phyloP scores from a whole-genome alignment of 2,888 invertebrate species.

The Laspeyria flexula region DNA sequence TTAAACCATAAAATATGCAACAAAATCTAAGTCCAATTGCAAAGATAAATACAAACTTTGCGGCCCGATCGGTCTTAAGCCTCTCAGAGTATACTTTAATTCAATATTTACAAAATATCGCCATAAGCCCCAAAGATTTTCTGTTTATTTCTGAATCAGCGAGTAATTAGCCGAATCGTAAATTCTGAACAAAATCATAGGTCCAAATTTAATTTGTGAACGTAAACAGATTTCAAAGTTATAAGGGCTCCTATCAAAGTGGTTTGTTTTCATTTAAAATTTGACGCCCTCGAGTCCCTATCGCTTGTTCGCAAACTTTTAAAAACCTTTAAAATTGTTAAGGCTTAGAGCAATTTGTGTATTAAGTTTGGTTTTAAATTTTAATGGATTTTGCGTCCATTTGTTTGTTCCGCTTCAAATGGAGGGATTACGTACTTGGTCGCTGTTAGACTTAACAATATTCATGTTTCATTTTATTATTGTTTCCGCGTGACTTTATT shows the following conservation, averaged over 20 bases:
- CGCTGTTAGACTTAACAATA: conserved; percentile 8
- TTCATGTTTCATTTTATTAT: conserved; percentile 2
- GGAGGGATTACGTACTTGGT: conserved; percentile 17
- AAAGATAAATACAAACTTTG: background rate
- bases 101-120: background rate
- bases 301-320: conserved; percentile 21
- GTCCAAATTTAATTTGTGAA: conserved; percentile 15
- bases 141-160: conserved; percentile 15
- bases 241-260: conserved; percentile 7
- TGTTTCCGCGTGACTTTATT: background rate
- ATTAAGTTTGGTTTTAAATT: conserved; percentile 15
- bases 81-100: background rate
- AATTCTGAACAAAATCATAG: conserved; percentile 21
- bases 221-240: conserved; percentile 19
- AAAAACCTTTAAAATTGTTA: conserved; percentile 21
- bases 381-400: conserved; percentile 19
- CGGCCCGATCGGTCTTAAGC: no score
- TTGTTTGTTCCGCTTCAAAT: conserved; percentile 17
- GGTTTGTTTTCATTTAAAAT: conserved; percentile 20
- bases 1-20: no score
- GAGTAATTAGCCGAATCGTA: conserved; percentile 17
- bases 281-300: conserved; percentile 1
- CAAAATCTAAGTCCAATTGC: background rate
- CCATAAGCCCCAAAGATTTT: background rate
- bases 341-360: conserved; percentile 19